Base-by-base conservation (phyloP, 2,113 vertebrate genomes). In the Etheostoma cragini region DNA sequence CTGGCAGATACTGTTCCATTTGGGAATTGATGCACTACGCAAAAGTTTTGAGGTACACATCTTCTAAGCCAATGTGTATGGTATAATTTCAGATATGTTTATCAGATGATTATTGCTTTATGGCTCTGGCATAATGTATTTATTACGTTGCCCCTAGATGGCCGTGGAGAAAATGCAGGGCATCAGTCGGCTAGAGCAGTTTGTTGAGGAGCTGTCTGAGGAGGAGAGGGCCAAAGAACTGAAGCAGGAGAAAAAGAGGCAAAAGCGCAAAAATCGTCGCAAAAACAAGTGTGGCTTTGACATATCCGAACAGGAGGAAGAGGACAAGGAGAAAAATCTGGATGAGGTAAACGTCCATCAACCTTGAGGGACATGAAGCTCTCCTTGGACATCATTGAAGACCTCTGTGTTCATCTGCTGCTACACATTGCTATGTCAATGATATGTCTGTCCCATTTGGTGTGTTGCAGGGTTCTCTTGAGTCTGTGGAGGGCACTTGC, bases 151-250 rank as follows among this genome's bases (percentile, higher is more conserved):
- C 16, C 16, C 5, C 13, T 83, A 99, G 98, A 97, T 98, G 97
- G 97, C 97, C 14, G 97, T 99, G 88, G 98, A 99, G 93, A 97
- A 97, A 91, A 97, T 99, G 89, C 97, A 98, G 92, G 98, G 98
- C 45, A 97, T 99, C 87, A 99, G 98, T 89, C 96, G 98, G 8
- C 85, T 99, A 72, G 97, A 99, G 88, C 98, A 99, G 94, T 96
- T 99, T 81, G 98, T 97, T 16, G 98, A 99, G 87, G 97, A 99
- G 78, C 96, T 99, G 71, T 98, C 98, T 5, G 97, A 99, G 91
- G 98, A 99, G 75, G 97, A 99, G 89, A 92, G 97, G 77, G 98
- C 97, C 72, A 95, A 97, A 91, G 97, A 99, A 88, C 96, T 99
- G 7, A 99, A 99, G 81, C 98, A 98, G 86, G 98, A 99, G 95